phyloP scores from a whole-genome alignment of 2,888 invertebrate genomes.

The Vandiemenella viatica region DNA sequence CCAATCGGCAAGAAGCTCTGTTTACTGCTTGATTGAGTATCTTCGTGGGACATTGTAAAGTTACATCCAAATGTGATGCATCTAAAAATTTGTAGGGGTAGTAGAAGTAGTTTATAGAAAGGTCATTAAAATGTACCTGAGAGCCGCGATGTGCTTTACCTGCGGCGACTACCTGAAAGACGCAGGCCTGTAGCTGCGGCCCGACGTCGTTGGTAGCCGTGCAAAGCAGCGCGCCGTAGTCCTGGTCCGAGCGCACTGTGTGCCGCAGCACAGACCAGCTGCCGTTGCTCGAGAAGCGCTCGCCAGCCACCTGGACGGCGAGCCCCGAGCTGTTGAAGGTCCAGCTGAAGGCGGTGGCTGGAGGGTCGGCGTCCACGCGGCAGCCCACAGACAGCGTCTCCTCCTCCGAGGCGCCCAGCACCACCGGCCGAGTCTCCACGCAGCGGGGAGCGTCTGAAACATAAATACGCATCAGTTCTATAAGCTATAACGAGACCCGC shows the following conservation, averaged over 20 bases:
- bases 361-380: constrained; percentile 83
- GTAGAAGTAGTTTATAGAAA: neutral
- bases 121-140: too few species aligned
- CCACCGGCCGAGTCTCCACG: constrained; percentile 54
- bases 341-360: constrained; percentile 80
- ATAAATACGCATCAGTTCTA: too few species aligned
- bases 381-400: constrained; percentile 76
- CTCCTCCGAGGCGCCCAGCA: constrained; percentile 77
- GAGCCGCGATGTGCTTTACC: constrained; percentile 43
- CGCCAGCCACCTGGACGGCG: constrained; percentile 66
- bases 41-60: too few species aligned
- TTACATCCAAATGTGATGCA: too few species aligned
- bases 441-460: constrained; percentile 75
- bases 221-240: constrained; percentile 80
- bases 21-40: too few species aligned
- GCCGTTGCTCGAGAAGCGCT: constrained; percentile 59
- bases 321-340: constrained; percentile 90
- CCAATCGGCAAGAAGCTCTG: too few species aligned
- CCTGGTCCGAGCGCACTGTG: constrained; percentile 46
- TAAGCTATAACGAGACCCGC: too few species aligned
- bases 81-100: too few species aligned
- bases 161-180: constrained; percentile 79
- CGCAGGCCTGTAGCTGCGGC: constrained; percentile 64
- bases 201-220: constrained; percentile 75
- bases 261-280: constrained; percentile 40